Percentiles rank a stretch among this genome's conserved stretches.
phyloP scores from a whole-genome alignment of 2,888 invertebrate genomes.

The Oeneis ivallda region DNA sequence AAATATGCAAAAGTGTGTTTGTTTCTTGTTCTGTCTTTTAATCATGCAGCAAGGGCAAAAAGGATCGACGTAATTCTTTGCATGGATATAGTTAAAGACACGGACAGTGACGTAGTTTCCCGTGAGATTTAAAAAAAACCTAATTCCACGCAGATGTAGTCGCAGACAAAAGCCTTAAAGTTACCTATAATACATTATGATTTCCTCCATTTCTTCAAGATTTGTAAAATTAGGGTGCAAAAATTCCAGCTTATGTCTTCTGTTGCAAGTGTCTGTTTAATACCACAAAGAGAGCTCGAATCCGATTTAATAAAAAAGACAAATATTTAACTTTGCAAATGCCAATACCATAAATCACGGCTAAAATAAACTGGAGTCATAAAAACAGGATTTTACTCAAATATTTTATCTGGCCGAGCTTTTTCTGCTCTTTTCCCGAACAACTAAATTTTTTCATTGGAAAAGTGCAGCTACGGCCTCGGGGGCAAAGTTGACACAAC shows the following conservation, averaged over 20 bases:
- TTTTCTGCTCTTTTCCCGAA: constrained; percentile 29
- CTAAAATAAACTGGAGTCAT: constrained; percentile 28
- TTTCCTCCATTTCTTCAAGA: too few species aligned
- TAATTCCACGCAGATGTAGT: too few species aligned
- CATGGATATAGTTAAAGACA: too few species aligned
- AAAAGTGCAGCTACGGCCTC: constrained; percentile 36
- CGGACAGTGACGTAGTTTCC: too few species aligned
- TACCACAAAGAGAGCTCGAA: background rate
- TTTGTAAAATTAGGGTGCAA: too few species aligned
- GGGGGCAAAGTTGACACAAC: constrained; percentile 35
- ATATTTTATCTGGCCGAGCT: constrained; percentile 35
- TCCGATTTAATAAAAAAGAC: background rate
- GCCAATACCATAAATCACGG: constrained; percentile 22
- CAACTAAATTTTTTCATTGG: constrained; percentile 38
- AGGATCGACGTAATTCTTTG: too few species aligned
- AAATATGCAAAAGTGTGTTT: too few species aligned
- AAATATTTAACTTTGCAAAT: constrained; percentile 17
- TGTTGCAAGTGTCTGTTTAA: background rate
- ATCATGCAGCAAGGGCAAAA: too few species aligned
- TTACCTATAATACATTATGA: too few species aligned
- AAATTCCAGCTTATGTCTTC: background rate
- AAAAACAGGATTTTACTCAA: constrained; percentile 27
- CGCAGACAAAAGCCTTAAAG: too few species aligned
- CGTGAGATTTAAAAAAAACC: too few species aligned
- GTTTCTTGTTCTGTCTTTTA: too few species aligned